These are phyloP conservation scores for Enteromius thamalakanensis DNA, from an alignment of 2,797 vertebrate species.

Conservation along the genomic window DNA sequence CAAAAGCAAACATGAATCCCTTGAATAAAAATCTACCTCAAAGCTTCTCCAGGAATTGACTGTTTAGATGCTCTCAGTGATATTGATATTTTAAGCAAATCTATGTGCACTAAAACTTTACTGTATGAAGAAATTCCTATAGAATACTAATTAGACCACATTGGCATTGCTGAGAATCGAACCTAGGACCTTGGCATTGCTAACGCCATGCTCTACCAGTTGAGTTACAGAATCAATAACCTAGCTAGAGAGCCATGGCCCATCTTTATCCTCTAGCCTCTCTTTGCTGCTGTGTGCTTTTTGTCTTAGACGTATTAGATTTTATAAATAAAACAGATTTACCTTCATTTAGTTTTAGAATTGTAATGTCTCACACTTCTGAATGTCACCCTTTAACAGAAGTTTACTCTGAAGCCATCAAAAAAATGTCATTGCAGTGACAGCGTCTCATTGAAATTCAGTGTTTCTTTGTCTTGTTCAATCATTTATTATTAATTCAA, in stretches of 20 bases:
- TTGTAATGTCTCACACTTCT: conserved; percentile 13
- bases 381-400: conserved; percentile 31
- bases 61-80: neutral
- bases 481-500: conserved; percentile 82
- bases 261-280: conserved; percentile 12
- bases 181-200: neutral
- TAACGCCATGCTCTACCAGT: neutral
- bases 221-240: conserved; percentile 57
- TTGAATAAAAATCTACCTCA: neutral
- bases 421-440: conserved; percentile 11
- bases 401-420: conserved; percentile 33
- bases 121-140: neutral
- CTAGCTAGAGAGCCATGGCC: conserved; percentile 38
- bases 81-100: neutral
- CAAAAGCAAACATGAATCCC: neutral
- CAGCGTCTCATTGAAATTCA: conserved; percentile 54
- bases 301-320: neutral
- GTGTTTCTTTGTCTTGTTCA: conserved; percentile 68
- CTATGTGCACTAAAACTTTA: neutral
- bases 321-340: neutral
- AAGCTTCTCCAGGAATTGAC: neutral
- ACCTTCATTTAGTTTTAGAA: neutral
- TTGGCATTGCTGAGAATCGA: neutral
- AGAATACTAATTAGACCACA: conserved; percentile 17
- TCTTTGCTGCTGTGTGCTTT: neutral